Evolutionary conservation across 2,113 vertebrate species (phyloP).

Genomic region (Sinocyclocheilus rhinocerous): DNA sequence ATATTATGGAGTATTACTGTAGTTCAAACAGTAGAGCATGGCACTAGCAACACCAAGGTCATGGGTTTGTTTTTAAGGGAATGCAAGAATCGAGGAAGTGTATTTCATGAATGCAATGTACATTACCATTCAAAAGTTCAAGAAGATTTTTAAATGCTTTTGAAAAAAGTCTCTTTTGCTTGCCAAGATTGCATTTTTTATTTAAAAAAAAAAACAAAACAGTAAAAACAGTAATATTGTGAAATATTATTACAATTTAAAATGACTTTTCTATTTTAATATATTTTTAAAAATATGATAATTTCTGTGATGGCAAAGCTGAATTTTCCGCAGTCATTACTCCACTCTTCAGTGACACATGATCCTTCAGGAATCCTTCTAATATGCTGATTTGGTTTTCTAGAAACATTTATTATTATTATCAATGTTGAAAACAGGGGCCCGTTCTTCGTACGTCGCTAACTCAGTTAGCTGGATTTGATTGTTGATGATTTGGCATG

Average conservation of each 20-base stretch:
- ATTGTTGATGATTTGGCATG: too few relatives aligned
- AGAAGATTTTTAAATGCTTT: background rate
- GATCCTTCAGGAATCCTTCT: background rate
- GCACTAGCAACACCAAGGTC: background rate
- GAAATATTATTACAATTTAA: background rate
- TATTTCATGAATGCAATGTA: background rate
- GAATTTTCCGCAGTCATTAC: background rate
- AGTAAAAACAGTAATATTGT: background rate
- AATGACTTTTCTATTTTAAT: too few relatives aligned
- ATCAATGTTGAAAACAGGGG: background rate
- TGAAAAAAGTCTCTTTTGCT: background rate
- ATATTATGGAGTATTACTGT: too few relatives aligned
- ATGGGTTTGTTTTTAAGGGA: background rate
- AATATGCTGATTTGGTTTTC: background rate
- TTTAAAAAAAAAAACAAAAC: too few relatives aligned
- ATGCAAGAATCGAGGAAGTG: background rate
- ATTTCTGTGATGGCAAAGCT: background rate
- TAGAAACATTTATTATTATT: background rate
- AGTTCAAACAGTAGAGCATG: background rate
- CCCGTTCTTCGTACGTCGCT: too few relatives aligned
- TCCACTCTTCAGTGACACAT: background rate
- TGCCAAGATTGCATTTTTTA: background rate
- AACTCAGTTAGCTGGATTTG: too few relatives aligned
- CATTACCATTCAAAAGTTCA: background rate
- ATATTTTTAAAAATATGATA: background rate